These are phyloP conservation scores for Pelecanoides urinatrix DNA, from an alignment of 2,113 vertebrate species.

Conservation along the genomic window DNA sequence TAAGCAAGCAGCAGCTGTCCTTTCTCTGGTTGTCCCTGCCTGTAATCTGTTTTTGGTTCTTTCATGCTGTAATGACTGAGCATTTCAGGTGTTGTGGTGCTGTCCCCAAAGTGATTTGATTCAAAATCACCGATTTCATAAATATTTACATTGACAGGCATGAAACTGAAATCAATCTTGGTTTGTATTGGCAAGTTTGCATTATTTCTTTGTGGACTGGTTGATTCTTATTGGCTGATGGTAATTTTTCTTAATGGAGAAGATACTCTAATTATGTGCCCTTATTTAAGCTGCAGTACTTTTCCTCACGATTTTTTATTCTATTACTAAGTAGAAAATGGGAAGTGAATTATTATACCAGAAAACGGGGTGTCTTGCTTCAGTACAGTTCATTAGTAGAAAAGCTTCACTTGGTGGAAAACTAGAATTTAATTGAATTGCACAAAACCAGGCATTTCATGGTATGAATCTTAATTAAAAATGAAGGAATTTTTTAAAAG, in stretches of 20 bases:
- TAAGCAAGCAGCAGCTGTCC: background rate
- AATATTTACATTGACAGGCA: background rate
- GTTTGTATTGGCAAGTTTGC: background rate
- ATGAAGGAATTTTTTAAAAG: background rate
- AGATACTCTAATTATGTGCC: background rate
- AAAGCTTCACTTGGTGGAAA: background rate
- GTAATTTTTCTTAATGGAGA: background rate
- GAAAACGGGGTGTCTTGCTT: background rate
- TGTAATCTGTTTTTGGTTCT: background rate
- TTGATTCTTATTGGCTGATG: background rate
- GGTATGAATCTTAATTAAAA: background rate
- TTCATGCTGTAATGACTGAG: background rate
- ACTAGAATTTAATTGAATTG: background rate
- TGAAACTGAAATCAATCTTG: background rate
- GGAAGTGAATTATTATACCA: background rate
- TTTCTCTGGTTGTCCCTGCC: background rate
- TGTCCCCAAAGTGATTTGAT: background rate
- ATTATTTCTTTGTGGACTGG: background rate
- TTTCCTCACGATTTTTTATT: background rate
- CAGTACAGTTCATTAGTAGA: background rate
- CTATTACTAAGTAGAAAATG: background rate
- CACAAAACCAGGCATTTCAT: background rate
- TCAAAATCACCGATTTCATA: background rate
- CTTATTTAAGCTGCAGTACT: background rate
- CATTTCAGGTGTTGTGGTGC: background rate